Evolutionary conservation across 2,797 vertebrate species (phyloP), one percentile per base, ranked within the genome.

Genomic region (Diplodus puntazzo): DNA sequence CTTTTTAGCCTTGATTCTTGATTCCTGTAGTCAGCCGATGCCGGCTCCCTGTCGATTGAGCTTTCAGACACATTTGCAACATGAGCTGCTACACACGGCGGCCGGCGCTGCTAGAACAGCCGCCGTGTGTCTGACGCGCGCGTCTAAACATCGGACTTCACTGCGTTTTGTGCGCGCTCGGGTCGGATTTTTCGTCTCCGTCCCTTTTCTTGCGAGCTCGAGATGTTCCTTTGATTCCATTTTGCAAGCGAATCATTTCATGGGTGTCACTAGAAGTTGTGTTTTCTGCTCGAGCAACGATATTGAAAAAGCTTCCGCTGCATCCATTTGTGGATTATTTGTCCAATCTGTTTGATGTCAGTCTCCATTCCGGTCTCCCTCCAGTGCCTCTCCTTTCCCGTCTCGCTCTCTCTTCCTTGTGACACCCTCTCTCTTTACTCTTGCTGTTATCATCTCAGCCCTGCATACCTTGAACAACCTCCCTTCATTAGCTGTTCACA

Each of bases 291-390:
- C 76, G 78, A 84, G 80, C 69, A 73, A 71, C 69, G 72, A 77
- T 87, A 89, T 82, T 88, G 88, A 84, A 91, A 89, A 80, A 86
- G 86, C 73, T 77, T 79, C 69, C 79, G 76, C 80, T 48, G 21
- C 76, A 83, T 86, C 82, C 73, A 87, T 89, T 89, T 84, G 82
- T 67, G 86, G 82, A 89, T 92, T 90, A 87, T 27, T 85, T 87
- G 89, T 90, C 84, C 82, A 81, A 89, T 92, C 88, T 86, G 82
- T 86, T 80, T 81, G 66, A 81, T 85, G 88, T 87, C 87, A 83
- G 68, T 82, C 77, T 82, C 78, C 75, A 74, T 83, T 86, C 68
- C 79, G 34, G 52, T 71, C 75, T 70, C 72, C 76, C 60, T 68
- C 46, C 42, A 30, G 59, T 52, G n/a, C 21, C 45, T 67, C 73